Evolutionary conservation across 2,113 vertebrate genomes (phyloP).

Genomic region (Phodopus roborovskii): DNA sequence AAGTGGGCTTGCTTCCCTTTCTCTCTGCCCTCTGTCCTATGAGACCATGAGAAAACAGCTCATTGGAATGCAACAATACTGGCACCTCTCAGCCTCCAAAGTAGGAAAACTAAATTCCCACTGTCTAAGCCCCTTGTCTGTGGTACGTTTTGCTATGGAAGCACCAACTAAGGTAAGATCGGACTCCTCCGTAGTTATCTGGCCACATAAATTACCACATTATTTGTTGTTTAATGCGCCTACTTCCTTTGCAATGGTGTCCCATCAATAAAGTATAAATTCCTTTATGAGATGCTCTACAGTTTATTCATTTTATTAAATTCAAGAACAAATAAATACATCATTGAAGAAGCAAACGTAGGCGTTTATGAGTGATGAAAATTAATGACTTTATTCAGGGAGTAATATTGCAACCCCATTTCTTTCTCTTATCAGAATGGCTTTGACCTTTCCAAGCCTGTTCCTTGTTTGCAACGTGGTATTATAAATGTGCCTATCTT

Average conservation of each 20-base stretch:
- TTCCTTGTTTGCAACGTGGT: not conserved
- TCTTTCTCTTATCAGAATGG: not conserved
- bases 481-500: not conserved
- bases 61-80: not conserved
- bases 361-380: not conserved
- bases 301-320: too few species aligned
- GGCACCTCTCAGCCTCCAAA: not conserved
- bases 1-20: not conserved
- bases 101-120: not conserved
- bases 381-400: not conserved
- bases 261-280: not conserved
- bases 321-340: not conserved
- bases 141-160: not conserved
- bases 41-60: not conserved
- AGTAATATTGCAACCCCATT: not conserved
- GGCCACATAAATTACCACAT: not conserved
- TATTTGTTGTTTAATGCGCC: not conserved
- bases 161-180: not conserved
- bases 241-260: not conserved
- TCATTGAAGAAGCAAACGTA: not conserved
- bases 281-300: not conserved
- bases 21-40: not conserved
- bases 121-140: not conserved
- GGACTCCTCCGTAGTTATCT: not conserved
- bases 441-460: not conserved